Evolutionary conservation across 1,140 invertebrate species (phyloP).

Genomic region (Drosophila albomicans): DNA sequence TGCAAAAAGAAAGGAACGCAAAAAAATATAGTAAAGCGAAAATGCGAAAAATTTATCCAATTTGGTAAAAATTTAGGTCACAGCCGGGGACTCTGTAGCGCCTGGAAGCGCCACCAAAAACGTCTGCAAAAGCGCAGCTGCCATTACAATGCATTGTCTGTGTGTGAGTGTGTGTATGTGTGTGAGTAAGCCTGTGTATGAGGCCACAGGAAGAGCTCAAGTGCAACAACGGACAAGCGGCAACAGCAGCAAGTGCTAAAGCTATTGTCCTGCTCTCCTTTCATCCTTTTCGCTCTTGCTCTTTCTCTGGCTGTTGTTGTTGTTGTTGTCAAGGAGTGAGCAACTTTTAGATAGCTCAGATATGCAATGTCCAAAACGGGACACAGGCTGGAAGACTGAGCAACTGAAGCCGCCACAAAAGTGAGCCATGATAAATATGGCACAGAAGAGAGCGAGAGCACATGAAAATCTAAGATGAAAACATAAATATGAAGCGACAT

Average conservation of each 20-base stretch:
- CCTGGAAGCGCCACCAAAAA: constrained; percentile 57
- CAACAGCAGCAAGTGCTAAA: constrained; percentile 69
- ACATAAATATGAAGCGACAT: constrained; percentile 48
- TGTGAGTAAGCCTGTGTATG: constrained; percentile 25
- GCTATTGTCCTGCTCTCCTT: constrained; percentile 71
- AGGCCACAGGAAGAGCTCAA: constrained; percentile 75
- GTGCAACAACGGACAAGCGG: constrained; percentile 57
- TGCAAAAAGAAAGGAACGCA: constrained; percentile 37
- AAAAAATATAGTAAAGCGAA: constrained; percentile 60
- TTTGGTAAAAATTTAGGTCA: constrained; percentile 85
- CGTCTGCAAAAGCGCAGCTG: constrained; percentile 73
- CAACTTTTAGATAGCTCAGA: constrained; percentile 41
- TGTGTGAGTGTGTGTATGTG: constrained; percentile 18
- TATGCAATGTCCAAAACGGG: constrained; percentile 45
- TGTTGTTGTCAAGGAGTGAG: constrained; percentile 18
- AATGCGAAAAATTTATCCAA: constrained; percentile 85
- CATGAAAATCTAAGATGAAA: constrained; percentile 59
- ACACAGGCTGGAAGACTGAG: constrained; percentile 29
- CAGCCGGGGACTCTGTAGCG: constrained; percentile 59
- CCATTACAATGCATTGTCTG: constrained; percentile 26
- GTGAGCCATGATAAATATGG: constrained; percentile 71
- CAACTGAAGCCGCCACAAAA: constrained; percentile 49
- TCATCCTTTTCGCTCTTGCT: constrained; percentile 3
- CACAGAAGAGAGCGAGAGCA: constrained; percentile 28
- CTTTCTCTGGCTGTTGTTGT: neutral